Base-by-base conservation (phyloP, 1,140 invertebrate species). In the Radopholus similis region DNA sequence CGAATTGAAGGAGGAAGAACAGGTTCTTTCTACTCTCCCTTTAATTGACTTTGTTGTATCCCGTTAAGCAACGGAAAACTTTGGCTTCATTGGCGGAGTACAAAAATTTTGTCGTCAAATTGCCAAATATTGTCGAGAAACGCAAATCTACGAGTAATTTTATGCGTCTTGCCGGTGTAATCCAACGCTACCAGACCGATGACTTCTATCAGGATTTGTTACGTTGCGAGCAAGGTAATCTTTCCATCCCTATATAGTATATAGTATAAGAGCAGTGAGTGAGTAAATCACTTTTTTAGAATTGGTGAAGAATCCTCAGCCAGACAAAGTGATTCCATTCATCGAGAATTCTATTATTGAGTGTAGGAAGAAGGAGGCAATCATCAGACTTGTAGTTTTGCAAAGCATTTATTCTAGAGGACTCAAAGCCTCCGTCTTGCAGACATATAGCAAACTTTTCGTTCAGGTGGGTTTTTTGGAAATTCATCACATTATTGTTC, bases 281-380 rank as follows among this genome's bases (percentile, higher is more conserved):
- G 15, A 63, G 54, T 18, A 2, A 63, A 26, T 9, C 34, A 34
- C 26, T 65, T 26, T 66, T 76, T 26, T 55, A 76, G 74, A 76
- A 23, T 47, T 76, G 4, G 42, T 76, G 5, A 47, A 53, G 18
- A 66, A 60, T 47, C 37, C 58, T 9, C 49, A 68, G 26, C 40
- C 38, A 1, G 74, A 76, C 34, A 68, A 73, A 54, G 51, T 66
- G 6, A 8, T 72, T 30, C 71, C 74, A 2, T 60, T 77, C 30
- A 74, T 76, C 18, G 74, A 76, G 32, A 73, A 77, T 53, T 28
- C 38, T 18, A 38, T 76, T 8, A 66, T 75, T 42, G 69, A 74
- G 18, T 60, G 49, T 6, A 34, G 54, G 15, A 34, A 60, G 21
- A 28, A 57, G 5, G 65, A 64, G n/a, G 13, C 62, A 8, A 55